Evolutionary conservation across 2,888 invertebrate genomes (phyloP).

Genomic region (Amorpha juglandis): DNA sequence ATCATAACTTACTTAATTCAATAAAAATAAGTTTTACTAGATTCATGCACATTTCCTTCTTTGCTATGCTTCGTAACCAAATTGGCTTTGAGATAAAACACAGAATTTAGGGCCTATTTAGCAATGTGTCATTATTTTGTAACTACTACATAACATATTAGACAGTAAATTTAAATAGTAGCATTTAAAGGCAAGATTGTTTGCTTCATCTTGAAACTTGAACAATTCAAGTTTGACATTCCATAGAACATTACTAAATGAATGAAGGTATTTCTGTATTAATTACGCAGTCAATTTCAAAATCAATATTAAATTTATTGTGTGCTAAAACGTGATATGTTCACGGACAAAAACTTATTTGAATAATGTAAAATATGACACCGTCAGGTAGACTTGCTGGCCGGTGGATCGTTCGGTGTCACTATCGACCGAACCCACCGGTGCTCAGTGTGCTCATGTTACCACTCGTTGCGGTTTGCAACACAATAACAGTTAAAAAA

Average conservation of each 20-base stretch:
- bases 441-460: slow-evolving; percentile 48
- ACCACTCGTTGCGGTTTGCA: slow-evolving; percentile 49
- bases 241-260: slow-evolving; percentile 18
- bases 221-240: slow-evolving; percentile 17
- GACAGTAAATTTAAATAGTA: too few species aligned
- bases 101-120: too few species aligned
- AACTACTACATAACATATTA: too few species aligned
- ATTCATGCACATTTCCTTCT: too few species aligned
- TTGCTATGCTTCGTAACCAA: too few species aligned
- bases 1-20: too few species aligned
- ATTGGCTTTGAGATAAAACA: too few species aligned
- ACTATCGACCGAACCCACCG: slow-evolving; percentile 47
- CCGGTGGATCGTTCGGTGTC: slow-evolving; percentile 53
- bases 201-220: slow-evolving; percentile 30
- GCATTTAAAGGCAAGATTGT: not conserved
- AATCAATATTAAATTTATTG: slow-evolving; percentile 11
- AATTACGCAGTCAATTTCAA: slow-evolving; percentile 8
- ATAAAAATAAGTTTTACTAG: too few species aligned
- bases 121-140: too few species aligned
- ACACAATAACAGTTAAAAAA: slow-evolving; percentile 25
- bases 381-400: slow-evolving; percentile 36
- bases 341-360: slow-evolving; percentile 56
- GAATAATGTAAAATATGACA: slow-evolving; percentile 40
- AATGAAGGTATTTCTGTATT: slow-evolving; percentile 9
- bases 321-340: slow-evolving; percentile 41